Conservation (phyloP, 1,140 invertebrate species). For the Physella acuta region DNA sequence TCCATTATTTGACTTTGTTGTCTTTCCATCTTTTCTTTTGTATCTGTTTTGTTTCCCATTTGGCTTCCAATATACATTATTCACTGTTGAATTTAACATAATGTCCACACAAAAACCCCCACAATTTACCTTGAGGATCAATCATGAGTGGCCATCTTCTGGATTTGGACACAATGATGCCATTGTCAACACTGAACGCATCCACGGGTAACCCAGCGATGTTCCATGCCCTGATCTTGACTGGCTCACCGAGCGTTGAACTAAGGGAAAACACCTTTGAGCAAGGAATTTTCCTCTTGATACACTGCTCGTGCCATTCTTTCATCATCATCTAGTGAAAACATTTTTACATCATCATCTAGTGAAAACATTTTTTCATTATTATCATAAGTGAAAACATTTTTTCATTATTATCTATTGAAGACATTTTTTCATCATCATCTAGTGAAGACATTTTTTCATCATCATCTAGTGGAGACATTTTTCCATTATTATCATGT, state of each 20-base stretch:
- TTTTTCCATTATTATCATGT: no score
- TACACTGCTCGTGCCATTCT: conserved; percentile 53
- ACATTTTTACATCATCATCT: conserved; percentile 54
- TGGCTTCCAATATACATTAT: no score
- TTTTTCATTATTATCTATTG: conserved; percentile 45
- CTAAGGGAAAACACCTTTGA: conserved; percentile 57
- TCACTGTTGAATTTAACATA: no score
- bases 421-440: no score
- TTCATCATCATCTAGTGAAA: conserved; percentile 46
- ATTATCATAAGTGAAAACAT: conserved; percentile 53
- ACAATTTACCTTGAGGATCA: conserved; percentile 62
- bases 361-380: conserved; percentile 44
- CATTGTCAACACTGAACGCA: conserved; percentile 61
- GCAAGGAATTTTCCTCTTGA: conserved; percentile 56
- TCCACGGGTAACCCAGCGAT: conserved; percentile 61
- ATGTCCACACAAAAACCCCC: no score
- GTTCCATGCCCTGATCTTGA: conserved; percentile 60
- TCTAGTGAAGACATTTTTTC: no score
- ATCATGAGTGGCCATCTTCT: conserved; percentile 61
- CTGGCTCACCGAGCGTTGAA: conserved; percentile 57
- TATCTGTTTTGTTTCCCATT: no score
- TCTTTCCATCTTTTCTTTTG: no score
- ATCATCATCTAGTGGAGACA: no score
- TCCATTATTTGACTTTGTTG: no score
- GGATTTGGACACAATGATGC: conserved; percentile 60